phyloP scores from a whole-genome alignment of 2,888 invertebrate species.

The Serrognathus titanus region DNA sequence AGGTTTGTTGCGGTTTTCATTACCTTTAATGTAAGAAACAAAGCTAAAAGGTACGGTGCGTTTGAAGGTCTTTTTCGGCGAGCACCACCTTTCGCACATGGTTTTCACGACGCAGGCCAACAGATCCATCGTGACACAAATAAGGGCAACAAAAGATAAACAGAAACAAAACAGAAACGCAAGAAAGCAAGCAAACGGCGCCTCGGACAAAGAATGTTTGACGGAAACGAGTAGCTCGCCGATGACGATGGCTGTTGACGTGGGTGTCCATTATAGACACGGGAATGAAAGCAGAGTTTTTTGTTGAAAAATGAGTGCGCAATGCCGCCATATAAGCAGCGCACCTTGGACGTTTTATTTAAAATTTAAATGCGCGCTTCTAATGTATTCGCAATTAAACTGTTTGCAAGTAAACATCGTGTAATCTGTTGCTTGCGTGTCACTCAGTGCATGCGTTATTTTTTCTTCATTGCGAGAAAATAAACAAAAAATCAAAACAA shows the following conservation, averaged over 20 bases:
- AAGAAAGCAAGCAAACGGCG: constrained; percentile 5
- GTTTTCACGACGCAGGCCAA: constrained; percentile 14
- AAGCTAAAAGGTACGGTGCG: not conserved
- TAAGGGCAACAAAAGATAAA: not conserved
- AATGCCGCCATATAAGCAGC: no score
- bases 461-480: no score
- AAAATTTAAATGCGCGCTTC: no score
- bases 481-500: no score
- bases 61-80: not conserved
- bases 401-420: constrained; percentile 6
- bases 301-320: no score
- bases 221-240: not conserved
- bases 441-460: no score
- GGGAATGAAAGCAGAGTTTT: no score
- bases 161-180: constrained; percentile 7
- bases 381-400: no score
- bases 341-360: no score
- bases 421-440: no score
- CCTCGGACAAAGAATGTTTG: no score
- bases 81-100: constrained; percentile 18
- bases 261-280: not conserved
- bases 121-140: constrained; percentile 13
- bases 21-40: not conserved
- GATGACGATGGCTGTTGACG: not conserved
- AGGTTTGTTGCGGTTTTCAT: not conserved